Base-by-base conservation (phyloP, 1,140 invertebrate genomes). In the Cotesia vestalis region DNA sequence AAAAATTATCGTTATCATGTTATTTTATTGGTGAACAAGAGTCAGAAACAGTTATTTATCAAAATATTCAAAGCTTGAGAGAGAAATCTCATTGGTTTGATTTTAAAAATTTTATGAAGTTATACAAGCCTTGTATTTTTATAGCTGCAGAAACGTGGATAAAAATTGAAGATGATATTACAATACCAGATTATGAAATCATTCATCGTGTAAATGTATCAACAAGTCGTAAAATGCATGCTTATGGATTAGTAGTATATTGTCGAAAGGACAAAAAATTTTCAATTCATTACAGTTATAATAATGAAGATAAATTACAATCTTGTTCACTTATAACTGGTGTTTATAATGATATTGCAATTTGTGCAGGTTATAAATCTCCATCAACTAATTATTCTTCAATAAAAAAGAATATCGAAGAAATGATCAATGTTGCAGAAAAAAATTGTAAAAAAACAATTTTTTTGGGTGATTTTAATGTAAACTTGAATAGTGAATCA, bases 291-390 rank as follows among this genome's bases (percentile, higher is more conserved):
- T 36, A 60, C 52, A 12, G 53, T 68, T 52, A n/a, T 46, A 12
- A 69, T 59, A 8, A 60, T 62, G 9, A 68, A 52, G 17, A 66
- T 38, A 46, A 52, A 68, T 60, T 59, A 69, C 27, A 64, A 69
- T 53, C 71, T 63, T 69, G 53, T 73, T 63, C 64, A 73, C 46
- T 69, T 73, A 11, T 62, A 68, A 51, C 40, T 52, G 12, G 5
- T 69, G 53, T 38, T 11, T 9, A 46, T 34, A 38, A n/a, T 52
- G 40, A 57, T 6, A 34, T 64, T 11, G 38, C 61, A 34, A 69
- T 73, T 11, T 68, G 67, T n/a, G 40, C 64, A 38, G 72, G 72
- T 20, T 73, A 73, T 20, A 73, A 73, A 52, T 68, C 72, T 35
- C 59, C 66, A 38, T 60, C 59, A 63, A 61, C 67, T 27, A 38